Evolutionary conservation across 2,113 vertebrate genomes (phyloP), one percentile per base, ranked within the genome.

Genomic region (Ondatra zibethicus): DNA sequence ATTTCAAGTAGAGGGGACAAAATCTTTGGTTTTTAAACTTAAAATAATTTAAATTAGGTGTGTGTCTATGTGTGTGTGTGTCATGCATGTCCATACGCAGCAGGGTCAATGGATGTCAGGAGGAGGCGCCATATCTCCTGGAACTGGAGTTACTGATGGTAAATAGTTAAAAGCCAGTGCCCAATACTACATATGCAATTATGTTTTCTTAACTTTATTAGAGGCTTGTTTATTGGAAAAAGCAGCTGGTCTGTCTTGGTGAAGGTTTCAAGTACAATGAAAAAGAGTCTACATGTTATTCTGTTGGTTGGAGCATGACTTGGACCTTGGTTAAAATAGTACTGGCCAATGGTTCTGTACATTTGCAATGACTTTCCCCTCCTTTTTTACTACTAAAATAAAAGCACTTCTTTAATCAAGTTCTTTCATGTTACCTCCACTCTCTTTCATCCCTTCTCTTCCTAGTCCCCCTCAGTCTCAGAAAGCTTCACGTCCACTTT

Each of bases 391-490:
- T 68, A 68, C n/a, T 13, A 7, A 72, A 70, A 77, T 14, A 19
- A 14, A 14, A n/a, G 31, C 25, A 0, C 17, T 14, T 13, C 27
- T 33, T 11, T 10, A 1, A 3, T 29, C 39, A 55, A n/a, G 33
- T 88, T 72, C 50, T 70, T 47, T 14, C 33, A 50, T 0, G 3
- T 16, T 14, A 14, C 45, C 25, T 33, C 31, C 4, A 25, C 31
- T n/a, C 5, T 36, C 12, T 19, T 6, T 25, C 1, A 0, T 10
- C 66, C 45, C 31, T 70, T 50, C 42, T 33, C 84, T 47, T 5
- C 5, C 33, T 65, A 45, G n/a, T n/a, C 39, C 9, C 1, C 61
- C 13, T 88, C 36, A 0, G 45, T 72, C 1, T 14, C n/a, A 88
- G 86, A 72, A 21, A 88, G 33, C 10, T 39, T 88, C 33, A 11